phyloP scores from a whole-genome alignment of 1,140 invertebrate species.

The Polypedilum pembai region DNA sequence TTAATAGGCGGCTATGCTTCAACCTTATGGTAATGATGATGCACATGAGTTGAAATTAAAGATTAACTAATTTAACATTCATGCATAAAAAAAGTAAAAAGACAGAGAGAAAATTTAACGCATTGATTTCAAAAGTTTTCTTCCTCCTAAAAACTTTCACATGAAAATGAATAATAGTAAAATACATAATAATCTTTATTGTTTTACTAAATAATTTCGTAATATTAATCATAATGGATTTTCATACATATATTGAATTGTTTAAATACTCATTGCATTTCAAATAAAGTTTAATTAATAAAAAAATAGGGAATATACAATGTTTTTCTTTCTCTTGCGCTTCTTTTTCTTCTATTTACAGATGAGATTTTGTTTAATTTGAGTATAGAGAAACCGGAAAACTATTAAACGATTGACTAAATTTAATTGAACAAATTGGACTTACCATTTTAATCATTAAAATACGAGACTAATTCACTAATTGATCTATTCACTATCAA shows the following conservation, averaged over 20 bases:
- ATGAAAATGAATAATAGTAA: background rate
- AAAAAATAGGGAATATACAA: background rate
- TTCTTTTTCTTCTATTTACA: no score
- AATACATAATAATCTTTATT: background rate
- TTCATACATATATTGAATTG: conserved; percentile 9
- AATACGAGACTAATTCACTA: no score
- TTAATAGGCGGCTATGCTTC: background rate
- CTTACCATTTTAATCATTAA: no score
- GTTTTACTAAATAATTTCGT: conserved; percentile 19
- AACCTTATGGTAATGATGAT: background rate
- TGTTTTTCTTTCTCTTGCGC: no score
- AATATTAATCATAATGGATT: background rate
- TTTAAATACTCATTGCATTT: conserved; percentile 16
- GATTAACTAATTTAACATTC: background rate
- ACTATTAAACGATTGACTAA: no score
- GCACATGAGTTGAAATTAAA: background rate
- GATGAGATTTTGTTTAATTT: no score
- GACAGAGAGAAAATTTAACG: conserved; percentile 18
- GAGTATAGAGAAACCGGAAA: no score
- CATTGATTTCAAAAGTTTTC: conserved; percentile 18
- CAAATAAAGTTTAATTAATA: conserved; percentile 20
- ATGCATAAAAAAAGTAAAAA: background rate
- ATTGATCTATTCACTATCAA: no score
- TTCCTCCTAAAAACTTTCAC: background rate
- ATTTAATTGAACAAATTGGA: no score